Percentiles rank a stretch among this genome's conserved stretches.
Conservation (phyloP, 2,113 vertebrate genomes). For the Ceyx melanurus region DNA sequence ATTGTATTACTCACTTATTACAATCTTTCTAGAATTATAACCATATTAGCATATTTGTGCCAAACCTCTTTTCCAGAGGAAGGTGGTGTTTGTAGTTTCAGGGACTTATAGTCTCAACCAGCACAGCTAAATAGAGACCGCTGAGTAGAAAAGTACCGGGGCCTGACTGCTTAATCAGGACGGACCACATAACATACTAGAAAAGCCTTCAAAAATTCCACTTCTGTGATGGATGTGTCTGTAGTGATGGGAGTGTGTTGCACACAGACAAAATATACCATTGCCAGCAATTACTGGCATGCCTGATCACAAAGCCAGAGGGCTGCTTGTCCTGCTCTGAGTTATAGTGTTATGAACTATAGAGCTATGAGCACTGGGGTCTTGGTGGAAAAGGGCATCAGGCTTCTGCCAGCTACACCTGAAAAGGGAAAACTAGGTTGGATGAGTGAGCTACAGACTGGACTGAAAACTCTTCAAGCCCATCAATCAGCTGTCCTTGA, state of each 20-base stretch:
- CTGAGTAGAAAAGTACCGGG: neutral
- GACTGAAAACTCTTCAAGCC: neutral
- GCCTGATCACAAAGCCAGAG: neutral
- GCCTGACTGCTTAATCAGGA: neutral
- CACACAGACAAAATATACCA: neutral
- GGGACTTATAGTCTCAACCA: neutral
- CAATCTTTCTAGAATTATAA: neutral
- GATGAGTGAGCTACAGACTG: neutral
- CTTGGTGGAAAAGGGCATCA: neutral
- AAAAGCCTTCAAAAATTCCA: neutral
- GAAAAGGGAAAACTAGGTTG: neutral
- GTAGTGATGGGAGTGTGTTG: neutral
- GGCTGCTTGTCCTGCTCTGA: neutral
- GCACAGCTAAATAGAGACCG: neutral
- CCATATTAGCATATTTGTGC: neutral
- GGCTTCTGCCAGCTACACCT: neutral
- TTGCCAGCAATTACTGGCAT: neutral
- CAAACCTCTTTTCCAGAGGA: constrained; percentile 5
- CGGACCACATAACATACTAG: fast-evolving
- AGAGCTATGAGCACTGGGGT: neutral
- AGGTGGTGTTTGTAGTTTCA: neutral
- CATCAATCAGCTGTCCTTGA: neutral
- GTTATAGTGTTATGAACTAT: neutral
- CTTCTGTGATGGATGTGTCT: neutral
- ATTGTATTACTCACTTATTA: constrained; percentile 1